Evolutionary conservation across 2,113 vertebrate genomes (phyloP).

Genomic region (Sylvietta virens): DNA sequence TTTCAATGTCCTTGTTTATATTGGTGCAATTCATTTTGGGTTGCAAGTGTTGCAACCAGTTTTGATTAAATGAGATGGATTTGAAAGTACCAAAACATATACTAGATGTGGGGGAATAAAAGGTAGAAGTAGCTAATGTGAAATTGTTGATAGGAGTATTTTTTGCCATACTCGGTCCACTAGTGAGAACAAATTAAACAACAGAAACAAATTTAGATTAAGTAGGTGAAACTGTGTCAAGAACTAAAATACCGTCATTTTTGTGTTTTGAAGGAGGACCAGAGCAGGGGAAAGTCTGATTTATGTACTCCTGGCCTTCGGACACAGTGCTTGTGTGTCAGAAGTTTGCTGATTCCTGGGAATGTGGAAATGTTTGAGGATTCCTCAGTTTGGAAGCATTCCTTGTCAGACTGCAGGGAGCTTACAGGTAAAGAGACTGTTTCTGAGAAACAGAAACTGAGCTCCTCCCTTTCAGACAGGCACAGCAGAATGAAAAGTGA

Average conservation of each 20-base stretch:
- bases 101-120: fast-evolving
- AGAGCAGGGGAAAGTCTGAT: background rate
- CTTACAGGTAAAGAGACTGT: background rate
- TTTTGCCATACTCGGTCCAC: background rate
- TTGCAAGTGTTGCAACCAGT: background rate
- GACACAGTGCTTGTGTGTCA: background rate
- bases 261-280: background rate
- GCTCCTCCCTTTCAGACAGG: background rate
- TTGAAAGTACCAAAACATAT: background rate
- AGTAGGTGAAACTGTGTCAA: background rate
- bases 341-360: background rate
- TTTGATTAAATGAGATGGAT: background rate
- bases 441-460: slow-evolving; percentile 18
- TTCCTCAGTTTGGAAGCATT: background rate
- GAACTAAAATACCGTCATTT: background rate
- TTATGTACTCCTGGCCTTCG: background rate
- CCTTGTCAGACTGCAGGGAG: background rate
- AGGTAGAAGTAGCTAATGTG: background rate
- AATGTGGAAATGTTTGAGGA: background rate
- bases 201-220: background rate
- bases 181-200: background rate
- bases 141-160: background rate
- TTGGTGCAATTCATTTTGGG: background rate
- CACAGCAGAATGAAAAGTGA: slow-evolving; percentile 15
- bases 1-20: background rate